Evolutionary conservation across 35 echinoderm and acorn worm genomes (phyloP), one percentile per base, ranked within the genome.

Genomic region (Patiria miniata): DNA sequence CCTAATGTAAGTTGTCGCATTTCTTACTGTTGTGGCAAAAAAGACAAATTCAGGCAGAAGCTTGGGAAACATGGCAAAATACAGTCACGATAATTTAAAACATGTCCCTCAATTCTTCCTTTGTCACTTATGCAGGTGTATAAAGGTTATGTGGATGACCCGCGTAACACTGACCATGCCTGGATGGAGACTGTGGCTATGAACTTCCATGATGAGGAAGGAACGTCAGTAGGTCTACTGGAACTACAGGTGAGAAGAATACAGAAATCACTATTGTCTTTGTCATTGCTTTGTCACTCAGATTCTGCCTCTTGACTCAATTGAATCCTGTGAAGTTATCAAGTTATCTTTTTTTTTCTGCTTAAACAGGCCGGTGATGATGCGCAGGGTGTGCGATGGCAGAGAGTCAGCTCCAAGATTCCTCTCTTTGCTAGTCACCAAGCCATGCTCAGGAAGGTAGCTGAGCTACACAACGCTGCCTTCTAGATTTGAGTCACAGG

Each of bases 131-230:
- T 12, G 42, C 54, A 97, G 95, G 69, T 97, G 28, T 97, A 97
- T 85, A 87, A 88, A 76, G 95, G 95, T n/a, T 97, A 97, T 78
- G 95, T 97, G 9, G 95, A 97, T 78, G 95, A 97, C 37, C 95
- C 95, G 26, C 83, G 95, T 17, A 97, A 97, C 52, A 97, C 95
- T 18, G 95, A 97, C 85, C 93, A 97, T 81, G 65, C 95, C 28
- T 97, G 95, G 95, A 97, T 97, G 95, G 95, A 97, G 36, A 97
- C 95, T 0, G 91, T 94, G 6, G 91, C 91, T 37, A 93, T 97
- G 91, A 97, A 97, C 81, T 97, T 91, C 78, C 95, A 97, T 17
- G 95, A 97, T 80, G 91, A 89, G 37, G 81, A 83, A 10, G 91
- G 91, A 1, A 60, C 78, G 40, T 86, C 88, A 12, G 88, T 97